phyloP scores from a whole-genome alignment of 2,113 vertebrate genomes.

The Oceanodroma tethys region DNA sequence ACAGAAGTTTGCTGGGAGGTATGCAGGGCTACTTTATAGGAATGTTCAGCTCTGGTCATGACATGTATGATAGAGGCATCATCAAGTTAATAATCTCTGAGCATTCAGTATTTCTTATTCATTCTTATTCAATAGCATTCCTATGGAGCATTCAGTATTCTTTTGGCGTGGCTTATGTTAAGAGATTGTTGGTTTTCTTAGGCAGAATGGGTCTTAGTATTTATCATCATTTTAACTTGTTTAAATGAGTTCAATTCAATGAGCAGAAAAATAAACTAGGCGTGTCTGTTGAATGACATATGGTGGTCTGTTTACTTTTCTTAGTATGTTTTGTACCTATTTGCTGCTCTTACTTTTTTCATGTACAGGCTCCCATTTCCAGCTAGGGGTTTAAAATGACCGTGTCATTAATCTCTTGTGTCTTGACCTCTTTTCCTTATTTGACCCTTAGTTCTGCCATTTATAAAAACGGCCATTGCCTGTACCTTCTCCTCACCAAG shows the following conservation, averaged over 20 bases:
- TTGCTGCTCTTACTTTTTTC: not conserved
- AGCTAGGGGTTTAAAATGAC: not conserved
- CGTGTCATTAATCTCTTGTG: not conserved
- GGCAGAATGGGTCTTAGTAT: not conserved
- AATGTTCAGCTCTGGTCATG: not conserved
- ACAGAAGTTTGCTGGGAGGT: not conserved
- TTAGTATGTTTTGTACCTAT: not conserved
- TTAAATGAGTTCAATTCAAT: not conserved
- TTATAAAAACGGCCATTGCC: not conserved
- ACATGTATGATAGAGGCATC: not conserved
- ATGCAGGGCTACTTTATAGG: not conserved
- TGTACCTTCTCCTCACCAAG: not conserved
- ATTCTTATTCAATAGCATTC: slow-evolving; percentile 26
- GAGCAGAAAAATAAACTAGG: not conserved
- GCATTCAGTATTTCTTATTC: slow-evolving; percentile 33
- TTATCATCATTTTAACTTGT: not conserved
- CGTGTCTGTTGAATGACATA: not conserved
- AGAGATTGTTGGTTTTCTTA: slow-evolving; percentile 15
- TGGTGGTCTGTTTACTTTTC: not conserved
- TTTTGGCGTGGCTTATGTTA: not conserved
- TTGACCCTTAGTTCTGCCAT: not conserved
- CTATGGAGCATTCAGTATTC: not conserved
- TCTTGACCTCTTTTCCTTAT: not conserved
- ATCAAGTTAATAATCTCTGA: slow-evolving; percentile 14
- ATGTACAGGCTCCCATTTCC: not conserved